Conservation (phyloP, 1,140 invertebrate species). For the Tetramorium parvispinum region DNA sequence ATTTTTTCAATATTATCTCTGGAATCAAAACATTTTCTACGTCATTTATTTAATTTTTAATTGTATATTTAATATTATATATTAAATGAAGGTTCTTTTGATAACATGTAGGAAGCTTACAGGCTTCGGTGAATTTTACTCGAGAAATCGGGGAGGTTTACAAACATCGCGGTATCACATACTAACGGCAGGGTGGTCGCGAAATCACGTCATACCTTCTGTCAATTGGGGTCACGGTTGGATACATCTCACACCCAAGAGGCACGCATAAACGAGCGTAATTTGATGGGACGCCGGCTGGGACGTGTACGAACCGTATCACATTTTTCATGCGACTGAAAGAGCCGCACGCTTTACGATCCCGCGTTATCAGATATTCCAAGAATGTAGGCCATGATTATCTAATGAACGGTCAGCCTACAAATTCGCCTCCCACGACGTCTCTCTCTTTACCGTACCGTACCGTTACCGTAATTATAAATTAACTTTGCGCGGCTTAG, state of each 20-base stretch:
- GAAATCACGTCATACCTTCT: conserved; percentile 58
- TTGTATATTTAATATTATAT: background rate
- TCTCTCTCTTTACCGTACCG: background rate
- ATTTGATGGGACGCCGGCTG: background rate
- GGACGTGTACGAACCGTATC: conserved; percentile 37
- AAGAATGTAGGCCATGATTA: conserved; percentile 75
- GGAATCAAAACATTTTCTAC: too few species aligned
- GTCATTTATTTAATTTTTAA: background rate
- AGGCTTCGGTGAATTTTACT: background rate
- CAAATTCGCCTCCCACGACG: conserved; percentile 60
- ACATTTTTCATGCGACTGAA: conserved; percentile 68
- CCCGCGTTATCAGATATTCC: conserved; percentile 73
- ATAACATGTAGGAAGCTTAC: too few species aligned
- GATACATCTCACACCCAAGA: conserved; percentile 16
- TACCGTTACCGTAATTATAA: conserved; percentile 42
- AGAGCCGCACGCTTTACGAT: conserved; percentile 47
- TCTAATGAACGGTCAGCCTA: conserved; percentile 74
- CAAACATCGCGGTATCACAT: background rate
- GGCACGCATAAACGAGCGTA: conserved; percentile 12
- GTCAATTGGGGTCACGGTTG: conserved; percentile 48
- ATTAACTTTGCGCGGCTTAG: conserved; percentile 30
- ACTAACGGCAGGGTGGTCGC: background rate
- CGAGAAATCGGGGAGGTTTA: background rate
- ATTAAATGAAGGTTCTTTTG: background rate
- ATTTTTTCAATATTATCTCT: background rate